Evolutionary conservation across 2,888 invertebrate species (phyloP).

Genomic region (Hydropsyche betteni): DNA sequence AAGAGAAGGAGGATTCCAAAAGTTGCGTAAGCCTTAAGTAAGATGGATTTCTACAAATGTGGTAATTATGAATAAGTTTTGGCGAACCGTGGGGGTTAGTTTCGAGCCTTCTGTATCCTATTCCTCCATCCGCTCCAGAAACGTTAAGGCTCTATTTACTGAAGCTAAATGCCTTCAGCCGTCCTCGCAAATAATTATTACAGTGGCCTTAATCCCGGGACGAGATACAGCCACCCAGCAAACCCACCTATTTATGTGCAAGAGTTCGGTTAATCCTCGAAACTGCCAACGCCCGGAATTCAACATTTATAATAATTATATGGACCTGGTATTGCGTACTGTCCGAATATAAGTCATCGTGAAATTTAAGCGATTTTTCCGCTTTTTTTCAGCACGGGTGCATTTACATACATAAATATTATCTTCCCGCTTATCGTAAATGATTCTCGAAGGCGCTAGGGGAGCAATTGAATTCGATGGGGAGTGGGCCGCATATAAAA

Average conservation of each 20-base stretch:
- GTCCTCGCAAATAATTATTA: conserved; percentile 42
- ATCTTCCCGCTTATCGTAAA: conserved; percentile 34
- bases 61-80: conserved; percentile 31
- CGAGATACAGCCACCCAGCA: conserved; percentile 14
- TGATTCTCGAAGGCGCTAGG: conserved; percentile 23
- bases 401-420: conserved; percentile 30
- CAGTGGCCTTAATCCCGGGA: conserved; percentile 39
- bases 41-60: conserved; percentile 31
- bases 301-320: conserved; percentile 26
- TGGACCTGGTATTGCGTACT: no score
- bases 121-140: conserved; percentile 7
- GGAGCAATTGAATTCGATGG: conserved; percentile 23
- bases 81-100: conserved; percentile 25
- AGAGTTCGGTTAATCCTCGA: conserved; percentile 15
- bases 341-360: no score
- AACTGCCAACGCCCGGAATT: conserved; percentile 21
- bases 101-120: not conserved
- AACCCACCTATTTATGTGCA: conserved; percentile 9
- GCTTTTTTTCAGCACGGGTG: not conserved
- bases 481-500: conserved; percentile 24
- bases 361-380: not conserved
- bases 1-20: not conserved
- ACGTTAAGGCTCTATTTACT: conserved; percentile 31
- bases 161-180: conserved; percentile 42
- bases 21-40: conserved; percentile 25